These are phyloP conservation scores for Liasis olivaceus DNA, from an alignment of 2,797 vertebrate genomes.

Conservation along the genomic window DNA sequence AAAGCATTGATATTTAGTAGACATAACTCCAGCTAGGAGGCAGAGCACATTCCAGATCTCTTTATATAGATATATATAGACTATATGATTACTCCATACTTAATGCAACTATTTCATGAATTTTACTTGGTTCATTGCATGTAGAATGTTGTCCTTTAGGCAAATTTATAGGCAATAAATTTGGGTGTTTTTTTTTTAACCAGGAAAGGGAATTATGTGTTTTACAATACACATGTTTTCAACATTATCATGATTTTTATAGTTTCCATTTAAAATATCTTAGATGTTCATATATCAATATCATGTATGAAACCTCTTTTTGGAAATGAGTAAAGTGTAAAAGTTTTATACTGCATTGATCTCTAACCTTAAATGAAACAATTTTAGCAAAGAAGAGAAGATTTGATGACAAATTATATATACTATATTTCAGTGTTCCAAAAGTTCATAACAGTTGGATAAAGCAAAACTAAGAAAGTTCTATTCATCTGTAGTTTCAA, in stretches of 20 bases:
- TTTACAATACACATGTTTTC: background rate
- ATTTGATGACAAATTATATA: background rate
- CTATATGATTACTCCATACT: background rate
- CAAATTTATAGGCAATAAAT: background rate
- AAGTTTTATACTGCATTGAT: background rate
- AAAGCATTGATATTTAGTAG: background rate
- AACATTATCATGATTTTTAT: background rate
- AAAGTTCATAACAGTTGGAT: background rate
- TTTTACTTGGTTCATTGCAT: background rate
- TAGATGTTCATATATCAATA: background rate
- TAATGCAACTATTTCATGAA: constrained; percentile 8
- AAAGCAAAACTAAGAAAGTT: background rate
- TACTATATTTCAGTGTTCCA: background rate
- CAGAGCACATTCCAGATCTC: background rate
- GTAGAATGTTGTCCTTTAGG: background rate
- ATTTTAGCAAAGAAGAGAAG: background rate
- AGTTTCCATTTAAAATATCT: background rate
- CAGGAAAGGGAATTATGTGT: background rate
- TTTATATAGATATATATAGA: background rate
- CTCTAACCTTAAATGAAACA: background rate
- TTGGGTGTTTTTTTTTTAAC: background rate
- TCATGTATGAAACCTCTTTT: background rate
- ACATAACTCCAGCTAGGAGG: background rate
- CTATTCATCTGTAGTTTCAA: background rate
- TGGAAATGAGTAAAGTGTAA: background rate